Base-by-base conservation (phyloP, 1,140 invertebrate genomes). In the Drosophila miranda region DNA sequence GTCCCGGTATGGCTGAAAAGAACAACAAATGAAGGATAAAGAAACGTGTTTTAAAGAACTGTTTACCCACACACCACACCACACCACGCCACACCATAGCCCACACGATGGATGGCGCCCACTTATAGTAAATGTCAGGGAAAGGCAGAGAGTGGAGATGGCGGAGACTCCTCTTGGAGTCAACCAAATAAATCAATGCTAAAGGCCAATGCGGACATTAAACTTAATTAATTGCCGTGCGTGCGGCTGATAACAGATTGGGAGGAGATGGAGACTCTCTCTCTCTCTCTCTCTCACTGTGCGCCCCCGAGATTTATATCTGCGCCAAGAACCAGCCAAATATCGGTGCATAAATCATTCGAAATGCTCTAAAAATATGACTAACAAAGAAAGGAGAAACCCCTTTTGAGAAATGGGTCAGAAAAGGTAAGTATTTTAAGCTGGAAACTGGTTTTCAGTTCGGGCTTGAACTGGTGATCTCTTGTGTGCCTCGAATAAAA, bases 1-100 rank as follows among this genome's bases (percentile, higher is more conserved):
- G 71, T 51, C 90, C 90, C 28, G 89, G 89, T 54, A 90, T 90
- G 45, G 89, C 89, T 90, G 45, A 44, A 64, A 49, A 63, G 14
- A 16, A 44, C n/a, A 1, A 50, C 11, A 53, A 23, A 23, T 34
- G 21, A 52, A 38, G 68, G 23, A 52, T 50, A 45, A 5, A 26
- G 11, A 38, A 38, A 13, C 23, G 9, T 46, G 21, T 38, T 45
- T 42, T 82, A 63, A 72, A 54, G 19, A 62, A 63, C 68, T 73
- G 68, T 60, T 46, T 51, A 42, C 57, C 30, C 38, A 53, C 51
- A 38, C 51, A 34, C 8, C 8, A 7, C 7, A 30, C 1, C 30
- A 9, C 30, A 9, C 26, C 34, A 42, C 34, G 8, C 16, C 26
- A 19, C 13, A 19, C 7, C 28, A 14, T 38, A 51, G 14, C 58